A percentile compares a stretch with the other conserved stretches of the same genome.
Conservation (phyloP, 2,113 vertebrate species). For the Crotalus helleri region DNA sequence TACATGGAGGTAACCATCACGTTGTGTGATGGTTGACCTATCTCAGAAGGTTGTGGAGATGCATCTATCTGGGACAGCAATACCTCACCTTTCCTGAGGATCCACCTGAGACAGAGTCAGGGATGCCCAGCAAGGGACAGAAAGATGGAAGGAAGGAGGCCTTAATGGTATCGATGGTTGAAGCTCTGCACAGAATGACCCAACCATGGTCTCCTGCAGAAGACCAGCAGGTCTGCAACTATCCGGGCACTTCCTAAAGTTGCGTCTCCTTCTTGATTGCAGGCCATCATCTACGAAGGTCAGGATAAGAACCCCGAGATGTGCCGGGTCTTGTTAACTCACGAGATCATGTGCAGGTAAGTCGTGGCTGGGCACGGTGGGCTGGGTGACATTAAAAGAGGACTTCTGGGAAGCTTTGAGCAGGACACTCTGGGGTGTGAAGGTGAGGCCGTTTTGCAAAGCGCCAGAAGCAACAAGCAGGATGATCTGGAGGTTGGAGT, state of each 20-base stretch:
- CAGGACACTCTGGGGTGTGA: neutral
- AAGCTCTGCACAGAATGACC: neutral
- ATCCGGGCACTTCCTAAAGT: neutral
- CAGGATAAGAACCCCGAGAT: slow-evolving; percentile 98
- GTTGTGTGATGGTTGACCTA: too few relatives aligned
- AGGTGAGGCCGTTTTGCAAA: neutral
- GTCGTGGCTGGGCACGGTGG: neutral
- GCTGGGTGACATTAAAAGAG: too few relatives aligned
- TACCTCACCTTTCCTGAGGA: neutral
- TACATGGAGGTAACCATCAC: neutral
- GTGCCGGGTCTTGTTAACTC: slow-evolving; percentile 93
- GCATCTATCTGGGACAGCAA: neutral
- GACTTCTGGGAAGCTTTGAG: neutral
- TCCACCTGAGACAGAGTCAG: neutral
- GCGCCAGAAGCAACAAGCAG: neutral
- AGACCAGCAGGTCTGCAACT: neutral
- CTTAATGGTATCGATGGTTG: neutral
- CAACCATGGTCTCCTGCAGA: neutral
- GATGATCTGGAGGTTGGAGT: neutral
- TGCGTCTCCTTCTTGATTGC: neutral
- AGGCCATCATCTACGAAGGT: slow-evolving; percentile 94
- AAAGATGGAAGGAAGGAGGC: neutral
- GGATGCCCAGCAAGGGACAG: neutral
- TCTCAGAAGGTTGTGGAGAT: neutral
- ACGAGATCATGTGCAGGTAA: slow-evolving; percentile 95